These are phyloP conservation scores for Sicus ferrugineus DNA, from an alignment of 2,888 invertebrate species.

Conservation along the genomic window DNA sequence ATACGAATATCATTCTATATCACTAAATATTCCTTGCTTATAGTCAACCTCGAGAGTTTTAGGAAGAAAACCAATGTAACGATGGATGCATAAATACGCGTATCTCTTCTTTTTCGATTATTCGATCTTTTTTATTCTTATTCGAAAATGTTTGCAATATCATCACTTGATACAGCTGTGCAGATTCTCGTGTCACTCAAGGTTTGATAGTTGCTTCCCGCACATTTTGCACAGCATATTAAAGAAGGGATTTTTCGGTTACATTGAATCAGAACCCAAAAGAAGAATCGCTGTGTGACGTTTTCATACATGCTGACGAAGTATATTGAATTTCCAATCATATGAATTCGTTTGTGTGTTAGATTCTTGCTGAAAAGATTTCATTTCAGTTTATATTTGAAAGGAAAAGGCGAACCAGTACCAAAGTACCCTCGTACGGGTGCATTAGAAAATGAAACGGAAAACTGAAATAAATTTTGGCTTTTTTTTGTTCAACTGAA, in stretches of 20 bases:
- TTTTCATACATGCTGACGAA: not conserved
- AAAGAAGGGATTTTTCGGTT: not conserved
- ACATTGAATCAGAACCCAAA: not conserved
- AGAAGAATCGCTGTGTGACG: not conserved
- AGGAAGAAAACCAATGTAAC: too few relatives aligned
- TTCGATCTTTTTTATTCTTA: not conserved
- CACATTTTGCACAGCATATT: not conserved
- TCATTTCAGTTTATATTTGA: not conserved
- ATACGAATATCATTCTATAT: too few relatives aligned
- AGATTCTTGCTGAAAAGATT: not conserved
- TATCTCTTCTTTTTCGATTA: not conserved
- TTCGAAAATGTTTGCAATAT: not conserved
- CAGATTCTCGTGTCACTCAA: not conserved
- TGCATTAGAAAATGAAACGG: not conserved
- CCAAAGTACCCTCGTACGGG: not conserved
- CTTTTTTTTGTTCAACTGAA: not conserved
- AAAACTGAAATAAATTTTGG: not conserved
- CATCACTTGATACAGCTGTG: not conserved
- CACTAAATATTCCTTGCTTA: too few relatives aligned
- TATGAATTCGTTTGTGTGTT: not conserved
- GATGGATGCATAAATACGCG: too few relatives aligned
- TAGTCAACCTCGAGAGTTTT: too few relatives aligned
- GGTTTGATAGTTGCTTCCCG: not conserved
- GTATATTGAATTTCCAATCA: slow-evolving; percentile 7
- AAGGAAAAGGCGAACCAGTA: not conserved